Conservation (phyloP, 2,888 invertebrate genomes). For the Limnephilus marmoratus region DNA sequence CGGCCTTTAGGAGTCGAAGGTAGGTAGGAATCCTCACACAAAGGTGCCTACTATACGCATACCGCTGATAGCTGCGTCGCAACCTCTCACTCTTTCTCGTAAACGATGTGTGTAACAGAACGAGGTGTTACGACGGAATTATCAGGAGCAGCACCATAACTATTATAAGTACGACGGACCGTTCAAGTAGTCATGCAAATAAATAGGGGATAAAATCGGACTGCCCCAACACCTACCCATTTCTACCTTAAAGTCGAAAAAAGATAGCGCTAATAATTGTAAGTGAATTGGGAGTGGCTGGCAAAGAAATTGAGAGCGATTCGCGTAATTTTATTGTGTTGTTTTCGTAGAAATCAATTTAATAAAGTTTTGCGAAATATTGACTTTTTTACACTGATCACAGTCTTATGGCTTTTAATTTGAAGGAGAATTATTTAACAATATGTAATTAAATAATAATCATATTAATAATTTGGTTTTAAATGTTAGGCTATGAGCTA, state of each 20-base stretch:
- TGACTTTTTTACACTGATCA: background rate
- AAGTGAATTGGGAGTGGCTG: background rate
- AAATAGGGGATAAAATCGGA: background rate
- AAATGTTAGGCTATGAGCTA: too few relatives aligned
- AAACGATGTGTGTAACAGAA: background rate
- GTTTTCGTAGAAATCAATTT: background rate
- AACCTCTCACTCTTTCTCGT: background rate
- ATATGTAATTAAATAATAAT: too few relatives aligned
- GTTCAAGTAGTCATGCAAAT: background rate
- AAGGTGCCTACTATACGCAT: background rate
- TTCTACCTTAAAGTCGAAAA: background rate
- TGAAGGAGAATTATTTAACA: too few relatives aligned
- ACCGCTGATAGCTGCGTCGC: background rate
- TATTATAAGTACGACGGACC: background rate
- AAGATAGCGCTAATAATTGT: background rate
- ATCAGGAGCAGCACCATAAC: background rate
- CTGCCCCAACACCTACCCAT: background rate
- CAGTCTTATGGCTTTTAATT: too few relatives aligned
- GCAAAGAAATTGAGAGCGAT: background rate
- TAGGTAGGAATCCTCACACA: background rate
- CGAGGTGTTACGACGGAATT: background rate
- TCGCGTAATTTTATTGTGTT: background rate
- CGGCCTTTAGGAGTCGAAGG: background rate
- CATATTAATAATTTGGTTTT: too few relatives aligned
- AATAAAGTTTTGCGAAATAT: background rate